These are phyloP conservation scores for Anaspis maculata DNA, from an alignment of 2,888 invertebrate genomes.

Conservation along the genomic window DNA sequence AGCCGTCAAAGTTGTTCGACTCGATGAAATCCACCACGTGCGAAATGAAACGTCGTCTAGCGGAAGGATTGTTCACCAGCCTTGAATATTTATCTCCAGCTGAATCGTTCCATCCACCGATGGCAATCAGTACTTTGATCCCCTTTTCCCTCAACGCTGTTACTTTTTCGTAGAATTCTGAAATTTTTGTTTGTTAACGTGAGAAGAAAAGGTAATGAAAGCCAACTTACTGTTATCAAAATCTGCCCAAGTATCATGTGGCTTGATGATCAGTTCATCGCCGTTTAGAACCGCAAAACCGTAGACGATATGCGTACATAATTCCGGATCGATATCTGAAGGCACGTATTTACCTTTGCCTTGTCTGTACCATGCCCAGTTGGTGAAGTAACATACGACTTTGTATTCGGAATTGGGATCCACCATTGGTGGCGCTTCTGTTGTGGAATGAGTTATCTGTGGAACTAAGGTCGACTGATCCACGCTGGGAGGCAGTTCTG, in stretches of 20 bases:
- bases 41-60: constrained; percentile 64
- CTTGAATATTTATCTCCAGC: constrained; percentile 82
- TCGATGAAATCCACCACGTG: constrained; percentile 72
- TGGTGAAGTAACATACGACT: constrained; percentile 86
- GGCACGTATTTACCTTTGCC: constrained; percentile 74
- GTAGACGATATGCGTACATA: constrained; percentile 88
- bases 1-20: constrained; percentile 76
- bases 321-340: constrained; percentile 70
- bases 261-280: constrained; percentile 65
- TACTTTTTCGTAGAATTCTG: constrained; percentile 82
- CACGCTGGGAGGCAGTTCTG: constrained; percentile 10
- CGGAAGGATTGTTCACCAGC: constrained; percentile 63
- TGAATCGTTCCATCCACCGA: constrained; percentile 95
- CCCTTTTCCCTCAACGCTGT: constrained; percentile 63
- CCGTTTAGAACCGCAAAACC: constrained; percentile 84
- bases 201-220: constrained; percentile 1
- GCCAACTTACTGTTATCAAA: constrained; percentile 77
- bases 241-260: constrained; percentile 84
- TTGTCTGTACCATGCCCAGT: constrained; percentile 91
- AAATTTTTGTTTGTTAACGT: constrained; percentile 27
- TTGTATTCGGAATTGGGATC: constrained; percentile 48
- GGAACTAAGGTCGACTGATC: constrained; percentile 16
- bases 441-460: too few species aligned
- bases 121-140: constrained; percentile 74
- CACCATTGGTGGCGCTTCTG: constrained; percentile 19